Evolutionary conservation across 2,888 invertebrate species (phyloP), one percentile per base, ranked within the genome.

Genomic region (Eupeodes latifasciatus): DNA sequence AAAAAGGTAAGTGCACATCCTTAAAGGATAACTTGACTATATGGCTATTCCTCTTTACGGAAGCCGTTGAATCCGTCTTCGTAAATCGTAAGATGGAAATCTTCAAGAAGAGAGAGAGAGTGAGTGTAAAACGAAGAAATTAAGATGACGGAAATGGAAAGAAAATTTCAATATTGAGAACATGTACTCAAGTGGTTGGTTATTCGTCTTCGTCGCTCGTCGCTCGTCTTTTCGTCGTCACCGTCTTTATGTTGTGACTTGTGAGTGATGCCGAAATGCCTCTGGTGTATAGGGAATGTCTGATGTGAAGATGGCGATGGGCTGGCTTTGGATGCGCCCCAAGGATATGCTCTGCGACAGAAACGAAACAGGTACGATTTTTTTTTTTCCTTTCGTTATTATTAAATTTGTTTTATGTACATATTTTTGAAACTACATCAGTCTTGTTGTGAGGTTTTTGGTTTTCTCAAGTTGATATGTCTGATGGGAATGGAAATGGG

Each of bases 121-220:
- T 40, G 40, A 40, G 40, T 40, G 40, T 62, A 64, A 85, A 80
- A 80, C 76, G 69, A 81, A 81, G 71, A 77, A 71, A 85, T 81
- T 81, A 75, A 81, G 76, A 72, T 66, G 81, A 77, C 85, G 85
- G 81, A 85, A 81, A 85, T 85, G 85, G 61, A 81, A 81, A 85
- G 76, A 85, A 77, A 81, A 72, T 85, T 85, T 51, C 64, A 77
- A 81, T 85, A 85, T 80, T 85, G 75, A 85, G 75, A 80, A 49
- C 80, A 80, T 79, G 74, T 66, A 72, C 75, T 81, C 44, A 47
- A 76, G 81, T 64, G 53, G 81, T 76, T 85, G 71, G 40, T 57
- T 47, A 19, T 71, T 55, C 40, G 40, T 40, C 40, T 40, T 57
- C 5, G 10, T 55, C 16, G 55, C 27, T 27, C 27, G 19, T 19